Base-by-base conservation (phyloP, 2,113 vertebrate species). In the Ammodytes marinus region DNA sequence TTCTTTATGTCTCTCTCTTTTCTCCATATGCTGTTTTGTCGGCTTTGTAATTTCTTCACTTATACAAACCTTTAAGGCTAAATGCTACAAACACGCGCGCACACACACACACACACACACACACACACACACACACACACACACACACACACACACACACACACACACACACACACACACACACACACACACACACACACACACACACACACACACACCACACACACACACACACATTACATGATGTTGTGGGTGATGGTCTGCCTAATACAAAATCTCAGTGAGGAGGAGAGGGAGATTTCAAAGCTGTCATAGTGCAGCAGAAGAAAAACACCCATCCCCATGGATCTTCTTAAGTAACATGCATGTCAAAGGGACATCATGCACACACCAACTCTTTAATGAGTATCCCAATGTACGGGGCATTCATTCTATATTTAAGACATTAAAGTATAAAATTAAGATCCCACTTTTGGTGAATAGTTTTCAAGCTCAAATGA, bases 11-110 rank as follows among this genome's bases (percentile, higher is more conserved):
- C 17, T 35, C 54, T 8, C 27, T 10, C 35, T 35, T 55, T 39
- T 50, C 15, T 72, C 80, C 80, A 81, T 83, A 83, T 86, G 84
- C 73, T 88, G 86, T 85, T 83, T 78, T 78, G 81, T 55, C 40
- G 5, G 46, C 45, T 52, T 79, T 61, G 74, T 78, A 86, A 84
- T 79, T 79, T 58, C 79, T 88, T 79, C 76, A 83, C 54, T 88
- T 69, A 85, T 45, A 27, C 77, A 84, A 77, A 84, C 73, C 84
- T 88, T 66, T 39, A 55, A 84, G 85, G 83, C 69, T 80, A 77
- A 82, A 77, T 54, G 82, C 63, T 67, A 17, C 69, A 79, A 35
- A 39, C n/a, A 9, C 53, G 27, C n/a, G 27, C 53, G 27, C 45
- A n/a, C 60, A 19, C 58, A 58, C 2, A 35, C 27, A 37, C 53